phyloP scores from a whole-genome alignment of 2,797 vertebrate genomes.

The Oophaga sylvatica region DNA sequence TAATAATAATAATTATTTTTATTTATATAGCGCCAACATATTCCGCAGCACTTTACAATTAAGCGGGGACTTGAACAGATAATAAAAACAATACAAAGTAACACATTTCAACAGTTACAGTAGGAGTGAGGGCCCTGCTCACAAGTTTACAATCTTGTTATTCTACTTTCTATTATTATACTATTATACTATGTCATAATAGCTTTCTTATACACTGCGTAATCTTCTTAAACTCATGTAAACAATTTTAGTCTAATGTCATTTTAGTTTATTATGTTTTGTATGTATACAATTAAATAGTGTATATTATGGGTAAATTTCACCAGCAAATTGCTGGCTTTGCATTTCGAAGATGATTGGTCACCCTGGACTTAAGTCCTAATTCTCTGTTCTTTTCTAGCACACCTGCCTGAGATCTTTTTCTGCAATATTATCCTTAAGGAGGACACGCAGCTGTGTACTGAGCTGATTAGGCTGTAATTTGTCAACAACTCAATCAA shows the following conservation, averaged over 20 bases:
- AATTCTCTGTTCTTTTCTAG: slow-evolving; percentile 21
- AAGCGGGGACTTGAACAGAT: too few species aligned
- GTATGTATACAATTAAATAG: neutral
- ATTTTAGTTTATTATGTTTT: neutral
- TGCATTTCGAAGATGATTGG: slow-evolving; percentile 37
- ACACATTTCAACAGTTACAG: too few species aligned
- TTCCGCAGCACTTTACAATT: too few species aligned
- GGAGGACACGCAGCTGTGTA: slow-evolving; percentile 49
- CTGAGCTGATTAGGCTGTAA: slow-evolving; percentile 45
- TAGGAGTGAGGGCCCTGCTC: too few species aligned
- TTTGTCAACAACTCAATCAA: slow-evolving; percentile 54
- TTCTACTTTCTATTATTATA: too few species aligned
- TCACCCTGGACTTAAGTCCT: slow-evolving; percentile 12
- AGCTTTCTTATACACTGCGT: neutral
- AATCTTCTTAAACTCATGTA: neutral
- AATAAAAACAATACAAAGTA: too few species aligned
- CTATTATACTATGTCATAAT: neutral
- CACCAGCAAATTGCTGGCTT: slow-evolving; percentile 10
- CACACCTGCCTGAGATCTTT: slow-evolving; percentile 26
- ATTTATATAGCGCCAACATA: too few species aligned
- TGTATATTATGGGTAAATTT: neutral
- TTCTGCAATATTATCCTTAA: slow-evolving; percentile 38
- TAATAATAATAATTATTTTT: neutral
- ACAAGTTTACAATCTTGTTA: too few species aligned
- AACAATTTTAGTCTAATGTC: neutral